Percentiles rank a stretch among this genome's conserved stretches.
Evolutionary conservation across 2,888 invertebrate genomes (phyloP).

Genomic region (Aelia acuminata): DNA sequence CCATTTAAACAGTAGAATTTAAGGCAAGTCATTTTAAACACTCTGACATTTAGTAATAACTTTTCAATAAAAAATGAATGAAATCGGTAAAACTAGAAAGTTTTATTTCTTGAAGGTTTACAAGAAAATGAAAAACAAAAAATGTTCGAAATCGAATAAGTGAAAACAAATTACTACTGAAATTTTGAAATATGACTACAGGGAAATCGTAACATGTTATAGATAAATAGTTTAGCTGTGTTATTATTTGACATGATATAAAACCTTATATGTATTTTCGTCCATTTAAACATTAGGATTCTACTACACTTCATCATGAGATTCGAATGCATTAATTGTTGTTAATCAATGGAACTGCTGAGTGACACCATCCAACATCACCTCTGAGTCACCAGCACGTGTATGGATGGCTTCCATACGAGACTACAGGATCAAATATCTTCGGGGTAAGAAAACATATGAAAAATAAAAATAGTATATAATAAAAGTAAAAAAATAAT

Average conservation of each 20-base stretch:
- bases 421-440: background rate
- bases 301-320: background rate
- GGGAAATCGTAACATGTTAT: too few relatives aligned
- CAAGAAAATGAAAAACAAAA: too few relatives aligned
- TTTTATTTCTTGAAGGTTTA: too few relatives aligned
- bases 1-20: too few relatives aligned
- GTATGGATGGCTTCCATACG: background rate
- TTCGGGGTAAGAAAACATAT: background rate
- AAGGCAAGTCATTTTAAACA: too few relatives aligned
- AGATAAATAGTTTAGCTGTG: too few relatives aligned
- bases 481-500: background rate
- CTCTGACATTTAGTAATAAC: too few relatives aligned
- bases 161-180: too few relatives aligned
- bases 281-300: background rate
- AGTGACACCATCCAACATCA: conserved; percentile 9
- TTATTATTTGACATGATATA: background rate
- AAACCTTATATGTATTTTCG: background rate
- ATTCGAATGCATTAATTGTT: conserved; percentile 16
- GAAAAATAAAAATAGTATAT: background rate
- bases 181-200: too few relatives aligned
- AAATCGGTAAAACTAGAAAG: too few relatives aligned
- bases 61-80: too few relatives aligned
- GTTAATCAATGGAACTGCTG: conserved; percentile 5
- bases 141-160: too few relatives aligned
- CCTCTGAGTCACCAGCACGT: conserved; percentile 22